Conservation (phyloP, 2,113 vertebrate genomes). For the Terrapene triunguis region DNA sequence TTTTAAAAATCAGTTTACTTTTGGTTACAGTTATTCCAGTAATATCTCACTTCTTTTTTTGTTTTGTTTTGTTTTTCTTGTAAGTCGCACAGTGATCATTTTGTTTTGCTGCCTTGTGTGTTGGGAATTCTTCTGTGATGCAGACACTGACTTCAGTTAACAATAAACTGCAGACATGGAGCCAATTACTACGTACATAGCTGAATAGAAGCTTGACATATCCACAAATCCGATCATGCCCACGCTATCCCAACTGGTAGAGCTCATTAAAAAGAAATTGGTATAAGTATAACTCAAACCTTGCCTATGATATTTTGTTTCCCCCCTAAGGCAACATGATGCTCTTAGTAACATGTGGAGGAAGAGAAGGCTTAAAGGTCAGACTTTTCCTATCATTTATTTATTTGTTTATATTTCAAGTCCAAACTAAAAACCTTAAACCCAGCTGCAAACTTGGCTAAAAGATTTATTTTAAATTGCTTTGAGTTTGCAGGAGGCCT, state of each 20-base stretch:
- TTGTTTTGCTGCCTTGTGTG: neutral
- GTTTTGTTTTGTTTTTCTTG: neutral
- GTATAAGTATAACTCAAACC: neutral
- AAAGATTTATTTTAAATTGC: slow-evolving; percentile 3
- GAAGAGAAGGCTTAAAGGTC: neutral
- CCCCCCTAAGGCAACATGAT: neutral
- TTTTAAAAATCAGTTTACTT: neutral
- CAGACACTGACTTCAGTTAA: neutral
- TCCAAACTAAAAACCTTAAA: neutral
- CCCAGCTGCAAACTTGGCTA: neutral
- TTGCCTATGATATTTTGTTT: neutral
- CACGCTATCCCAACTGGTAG: neutral
- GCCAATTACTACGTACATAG: fast-evolving
- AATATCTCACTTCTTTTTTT: neutral
- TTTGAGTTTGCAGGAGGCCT: fast-evolving
- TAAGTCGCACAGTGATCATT: neutral
- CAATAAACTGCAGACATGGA: neutral
- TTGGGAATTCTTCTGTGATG: neutral
- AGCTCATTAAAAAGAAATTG: neutral
- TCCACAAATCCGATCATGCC: neutral
- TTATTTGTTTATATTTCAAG: neutral
- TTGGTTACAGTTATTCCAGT: neutral
- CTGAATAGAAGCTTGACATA: neutral
- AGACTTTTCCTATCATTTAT: neutral
- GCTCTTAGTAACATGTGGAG: neutral